Evolutionary conservation across 30 jellyfish, hydroid and myxozoan species (phyloP), one percentile per base, ranked within the genome.

Genomic region (Hydractinia echinata): DNA sequence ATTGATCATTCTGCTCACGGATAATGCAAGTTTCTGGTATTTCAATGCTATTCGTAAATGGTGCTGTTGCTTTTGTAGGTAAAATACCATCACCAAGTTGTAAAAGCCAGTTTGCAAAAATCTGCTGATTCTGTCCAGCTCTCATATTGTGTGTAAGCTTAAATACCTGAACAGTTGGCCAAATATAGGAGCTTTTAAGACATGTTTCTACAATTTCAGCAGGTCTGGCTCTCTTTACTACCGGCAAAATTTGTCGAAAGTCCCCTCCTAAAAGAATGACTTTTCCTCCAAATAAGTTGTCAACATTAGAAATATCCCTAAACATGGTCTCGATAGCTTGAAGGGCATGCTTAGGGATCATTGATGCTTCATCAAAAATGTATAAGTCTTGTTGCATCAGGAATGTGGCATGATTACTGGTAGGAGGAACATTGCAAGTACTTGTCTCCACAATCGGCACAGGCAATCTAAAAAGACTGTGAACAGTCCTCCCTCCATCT

Each of bases 291-390:
- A 83, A 54, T 6, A 19, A 82, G 15, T n/a, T 18, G 19, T 83
- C 53, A 55, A n/a, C 76, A 61, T 51, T 13, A 54, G 79, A 76
- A 18, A 76, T 18, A 64, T 84, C 92, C 54, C 76, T 44, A 11
- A 74, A 61, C n/a, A 71, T 44, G 7, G 14, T 48, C 54, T 82
- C 64, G 20, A 82, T 55, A 5, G 82, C 61, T 13, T 53, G 10
- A 9, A 82, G 71, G 19, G 90, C 90, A 52, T 51, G 48, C 73
- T 82, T 79, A 9, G 90, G 87, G 19, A 61, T 77, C 84, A 51
- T 76, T 10, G 91, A 76, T 4, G 92, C 92, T 51, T 84, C 92
- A 58, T 84, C 92, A 86, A 86, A 64, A 7, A 84, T 58, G 66
- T 10, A 73, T 50, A 39, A 80, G 13, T 49, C 73, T 82, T 51